Conservation (phyloP, 2,888 invertebrate genomes). For the Eristalis tenax region DNA sequence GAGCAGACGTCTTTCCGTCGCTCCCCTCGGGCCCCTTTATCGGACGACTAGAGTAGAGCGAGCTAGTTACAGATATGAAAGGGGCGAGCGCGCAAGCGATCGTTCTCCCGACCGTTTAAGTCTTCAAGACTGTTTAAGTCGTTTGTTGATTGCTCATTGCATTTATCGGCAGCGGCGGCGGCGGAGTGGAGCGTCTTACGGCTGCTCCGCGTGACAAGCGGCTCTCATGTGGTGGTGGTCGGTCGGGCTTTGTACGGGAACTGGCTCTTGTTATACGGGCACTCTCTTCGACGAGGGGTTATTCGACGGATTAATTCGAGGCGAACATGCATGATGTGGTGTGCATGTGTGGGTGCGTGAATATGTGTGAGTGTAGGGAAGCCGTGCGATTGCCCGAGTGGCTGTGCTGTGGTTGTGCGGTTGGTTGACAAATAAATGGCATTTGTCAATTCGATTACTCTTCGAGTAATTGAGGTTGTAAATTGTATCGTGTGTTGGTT, state of each 20-base stretch:
- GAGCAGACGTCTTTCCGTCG: slow-evolving; percentile 57
- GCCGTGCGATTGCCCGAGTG: slow-evolving; percentile 39
- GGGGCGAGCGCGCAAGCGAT: slow-evolving; percentile 13
- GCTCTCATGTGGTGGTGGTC: background rate
- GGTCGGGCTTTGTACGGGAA: slow-evolving; percentile 21
- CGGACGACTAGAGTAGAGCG: slow-evolving; percentile 65
- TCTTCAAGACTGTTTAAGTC: slow-evolving; percentile 60
- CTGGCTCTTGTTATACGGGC: slow-evolving; percentile 41
- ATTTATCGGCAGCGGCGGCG: slow-evolving; percentile 41
- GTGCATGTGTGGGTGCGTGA: slow-evolving; percentile 5
- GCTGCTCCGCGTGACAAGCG: slow-evolving; percentile 44
- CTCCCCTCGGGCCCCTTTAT: slow-evolving; percentile 73
- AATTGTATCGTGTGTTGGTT: slow-evolving; percentile 46
- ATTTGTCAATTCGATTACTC: slow-evolving; percentile 70
- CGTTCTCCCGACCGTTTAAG: slow-evolving; percentile 54
- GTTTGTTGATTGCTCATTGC: slow-evolving; percentile 71
- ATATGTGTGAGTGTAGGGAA: background rate
- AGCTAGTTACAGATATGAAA: slow-evolving; percentile 60
- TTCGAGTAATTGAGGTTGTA: slow-evolving; percentile 69
- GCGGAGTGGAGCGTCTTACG: slow-evolving; percentile 60
- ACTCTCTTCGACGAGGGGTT: slow-evolving; percentile 5
- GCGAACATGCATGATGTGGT: background rate
- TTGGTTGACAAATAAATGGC: slow-evolving; percentile 69
- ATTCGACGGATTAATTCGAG: slow-evolving; percentile 55
- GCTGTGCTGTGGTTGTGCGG: slow-evolving; percentile 52